Conservation (phyloP, 2,888 invertebrate genomes). For the Trachelus tabidus region DNA sequence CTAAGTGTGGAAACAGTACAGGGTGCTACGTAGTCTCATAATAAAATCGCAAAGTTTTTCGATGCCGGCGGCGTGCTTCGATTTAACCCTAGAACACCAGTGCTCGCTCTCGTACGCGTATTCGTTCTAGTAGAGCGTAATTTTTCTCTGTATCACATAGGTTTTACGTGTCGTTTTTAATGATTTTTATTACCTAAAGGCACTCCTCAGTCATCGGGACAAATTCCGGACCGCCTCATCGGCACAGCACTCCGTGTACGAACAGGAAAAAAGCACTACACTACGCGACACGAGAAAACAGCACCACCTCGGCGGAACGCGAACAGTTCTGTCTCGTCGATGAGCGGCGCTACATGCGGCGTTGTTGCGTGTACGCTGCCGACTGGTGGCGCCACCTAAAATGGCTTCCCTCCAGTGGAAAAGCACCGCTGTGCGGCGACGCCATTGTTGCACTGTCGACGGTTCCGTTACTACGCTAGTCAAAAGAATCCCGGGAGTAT, state of each 20-base stretch:
- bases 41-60: neutral
- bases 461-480: neutral
- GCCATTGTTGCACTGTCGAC: neutral
- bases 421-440: neutral
- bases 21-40: neutral
- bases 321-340: conserved; percentile 49
- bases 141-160: neutral
- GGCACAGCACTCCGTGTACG: conserved; percentile 44
- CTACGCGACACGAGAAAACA: conserved; percentile 55
- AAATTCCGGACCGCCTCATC: conserved; percentile 47
- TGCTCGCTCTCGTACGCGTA: neutral
- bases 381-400: conserved; percentile 28
- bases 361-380: conserved; percentile 30
- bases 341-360: conserved; percentile 41
- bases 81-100: neutral
- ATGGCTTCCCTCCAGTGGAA: conserved; percentile 1
- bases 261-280: conserved; percentile 47
- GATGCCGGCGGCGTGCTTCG: neutral
- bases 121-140: neutral
- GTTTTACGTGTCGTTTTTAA: neutral
- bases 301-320: conserved; percentile 52
- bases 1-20: neutral
- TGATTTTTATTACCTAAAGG: conserved; percentile 51
- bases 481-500: neutral
- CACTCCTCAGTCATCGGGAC: conserved; percentile 52